These are phyloP conservation scores for Luperina nickerlii DNA, from an alignment of 2,888 invertebrate species.

Conservation along the genomic window DNA sequence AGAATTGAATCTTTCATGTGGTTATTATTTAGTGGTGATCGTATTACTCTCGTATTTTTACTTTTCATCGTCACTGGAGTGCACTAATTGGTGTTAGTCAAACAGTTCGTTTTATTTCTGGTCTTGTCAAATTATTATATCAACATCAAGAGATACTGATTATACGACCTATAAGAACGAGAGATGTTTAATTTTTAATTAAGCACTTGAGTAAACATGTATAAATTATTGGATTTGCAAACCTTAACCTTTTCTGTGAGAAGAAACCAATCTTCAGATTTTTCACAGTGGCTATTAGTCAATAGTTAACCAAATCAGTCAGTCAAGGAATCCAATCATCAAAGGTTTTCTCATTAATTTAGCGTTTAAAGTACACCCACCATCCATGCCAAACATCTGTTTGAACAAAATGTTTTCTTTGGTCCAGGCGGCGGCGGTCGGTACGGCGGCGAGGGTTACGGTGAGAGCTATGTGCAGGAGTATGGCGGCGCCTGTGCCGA, in stretches of 20 bases:
- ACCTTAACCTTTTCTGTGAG: neutral
- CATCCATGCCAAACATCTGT: neutral
- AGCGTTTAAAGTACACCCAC: no score
- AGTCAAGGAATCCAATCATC: neutral
- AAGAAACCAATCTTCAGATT: neutral
- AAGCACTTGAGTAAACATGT: neutral
- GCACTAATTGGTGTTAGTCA: conserved; percentile 71
- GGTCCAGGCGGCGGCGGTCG: conserved; percentile 81
- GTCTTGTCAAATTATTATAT: conserved; percentile 4
- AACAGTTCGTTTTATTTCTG: conserved; percentile 55
- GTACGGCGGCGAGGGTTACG: conserved; percentile 87
- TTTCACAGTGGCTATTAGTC: neutral
- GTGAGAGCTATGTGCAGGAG: conserved; percentile 86
- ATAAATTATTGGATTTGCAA: neutral
- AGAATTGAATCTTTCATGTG: conserved; percentile 74
- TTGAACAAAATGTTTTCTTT: conserved; percentile 8
- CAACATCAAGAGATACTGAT: neutral
- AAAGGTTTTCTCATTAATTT: neutral
- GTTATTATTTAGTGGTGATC: conserved; percentile 73
- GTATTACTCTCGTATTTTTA: conserved; percentile 67
- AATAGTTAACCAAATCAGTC: neutral
- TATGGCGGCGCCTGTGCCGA: conserved; percentile 87
- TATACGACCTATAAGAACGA: neutral
- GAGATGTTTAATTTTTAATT: neutral
- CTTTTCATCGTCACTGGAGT: conserved; percentile 64